Conservation (phyloP, 2,888 invertebrate genomes). For the Rugalucina vietnamica region DNA sequence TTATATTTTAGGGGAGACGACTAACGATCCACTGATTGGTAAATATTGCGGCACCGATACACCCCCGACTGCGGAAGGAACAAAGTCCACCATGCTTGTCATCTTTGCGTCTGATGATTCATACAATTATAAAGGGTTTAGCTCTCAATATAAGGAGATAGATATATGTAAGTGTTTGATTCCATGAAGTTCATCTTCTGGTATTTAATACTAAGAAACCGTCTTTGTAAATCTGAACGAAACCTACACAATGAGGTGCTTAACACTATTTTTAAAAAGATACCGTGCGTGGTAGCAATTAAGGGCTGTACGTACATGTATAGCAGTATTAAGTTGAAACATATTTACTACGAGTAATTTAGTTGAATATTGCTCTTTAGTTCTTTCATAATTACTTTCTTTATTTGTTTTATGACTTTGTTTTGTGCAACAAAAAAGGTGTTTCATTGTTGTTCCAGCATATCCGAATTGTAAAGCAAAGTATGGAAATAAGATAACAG, state of each 20-base stretch:
- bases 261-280: no score
- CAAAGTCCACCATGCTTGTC: constrained; percentile 22
- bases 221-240: no score
- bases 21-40: constrained; percentile 23
- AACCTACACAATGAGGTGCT: no score
- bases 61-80: constrained; percentile 12
- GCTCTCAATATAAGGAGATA: neutral
- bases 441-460: constrained; percentile 32
- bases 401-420: neutral
- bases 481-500: constrained; percentile 15
- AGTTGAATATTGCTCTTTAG: no score
- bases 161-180: constrained; percentile 38
- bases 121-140: constrained; percentile 20
- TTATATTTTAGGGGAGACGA: constrained; percentile 9
- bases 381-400: no score
- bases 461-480: constrained; percentile 37
- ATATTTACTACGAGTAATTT: no score
- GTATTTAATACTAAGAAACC: neutral
- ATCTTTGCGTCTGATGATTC: constrained; percentile 31
- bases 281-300: no score
- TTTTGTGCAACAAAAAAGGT: neutral
- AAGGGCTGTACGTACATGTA: no score
- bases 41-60: constrained; percentile 31
- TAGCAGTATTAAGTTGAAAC: no score
- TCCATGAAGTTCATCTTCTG: no score